A percentile compares a stretch with the other conserved stretches of the same genome.
These are phyloP conservation scores for Lepetodrilus schrolli DNA, from an alignment of 2,888 invertebrate species.

Conservation along the genomic window DNA sequence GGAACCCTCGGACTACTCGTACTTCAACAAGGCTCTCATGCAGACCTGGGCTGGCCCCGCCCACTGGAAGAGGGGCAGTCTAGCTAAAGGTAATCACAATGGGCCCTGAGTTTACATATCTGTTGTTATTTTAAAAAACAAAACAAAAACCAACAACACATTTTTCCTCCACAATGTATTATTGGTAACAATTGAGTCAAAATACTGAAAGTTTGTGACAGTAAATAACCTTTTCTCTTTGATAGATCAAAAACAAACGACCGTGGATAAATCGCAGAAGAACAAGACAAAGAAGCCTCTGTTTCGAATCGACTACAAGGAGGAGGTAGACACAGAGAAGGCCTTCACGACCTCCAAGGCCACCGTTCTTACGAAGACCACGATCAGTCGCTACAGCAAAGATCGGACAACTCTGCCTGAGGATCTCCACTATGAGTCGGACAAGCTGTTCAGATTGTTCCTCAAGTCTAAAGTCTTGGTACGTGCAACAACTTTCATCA, in stretches of 20 bases:
- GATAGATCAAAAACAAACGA: constrained; percentile 32
- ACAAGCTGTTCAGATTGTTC: constrained; percentile 66
- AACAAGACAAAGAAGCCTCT: constrained; percentile 58
- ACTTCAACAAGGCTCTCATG: constrained; percentile 78
- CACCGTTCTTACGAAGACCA: constrained; percentile 65
- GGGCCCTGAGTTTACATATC: no score
- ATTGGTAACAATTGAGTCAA: not conserved
- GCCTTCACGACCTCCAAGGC: constrained; percentile 63
- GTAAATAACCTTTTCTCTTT: not conserved
- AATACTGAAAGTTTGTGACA: not conserved
- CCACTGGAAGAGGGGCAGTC: constrained; percentile 83
- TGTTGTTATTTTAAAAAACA: no score
- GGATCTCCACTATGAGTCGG: constrained; percentile 70
- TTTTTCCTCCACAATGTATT: no score
- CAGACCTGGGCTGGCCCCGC: constrained; percentile 86
- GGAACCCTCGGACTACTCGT: constrained; percentile 82
- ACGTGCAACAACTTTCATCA: no score
- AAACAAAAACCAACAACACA: no score
- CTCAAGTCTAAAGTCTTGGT: constrained; percentile 64
- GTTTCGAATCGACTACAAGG: constrained; percentile 69
- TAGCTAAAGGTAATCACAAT: constrained; percentile 62
- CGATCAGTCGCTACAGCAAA: constrained; percentile 68
- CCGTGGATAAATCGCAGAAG: constrained; percentile 38
- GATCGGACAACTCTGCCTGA: constrained; percentile 68
- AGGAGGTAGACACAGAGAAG: constrained; percentile 62